These are phyloP conservation scores for Graptemys geographica DNA, from an alignment of 2,797 vertebrate genomes.

Conservation along the genomic window DNA sequence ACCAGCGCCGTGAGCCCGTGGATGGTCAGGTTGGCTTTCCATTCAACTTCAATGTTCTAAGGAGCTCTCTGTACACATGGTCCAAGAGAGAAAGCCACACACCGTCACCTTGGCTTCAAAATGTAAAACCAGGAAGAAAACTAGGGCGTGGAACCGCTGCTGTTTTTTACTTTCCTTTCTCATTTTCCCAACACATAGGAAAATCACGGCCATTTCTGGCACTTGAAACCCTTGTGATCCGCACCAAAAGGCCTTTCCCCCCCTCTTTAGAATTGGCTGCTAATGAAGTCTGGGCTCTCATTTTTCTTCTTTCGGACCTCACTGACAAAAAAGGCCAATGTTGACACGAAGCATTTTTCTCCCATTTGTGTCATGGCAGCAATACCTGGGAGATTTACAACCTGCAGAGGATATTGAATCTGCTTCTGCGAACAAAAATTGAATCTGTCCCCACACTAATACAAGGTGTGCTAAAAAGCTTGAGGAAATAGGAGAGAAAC, in stretches of 20 bases:
- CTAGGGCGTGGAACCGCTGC: background rate
- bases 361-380: background rate
- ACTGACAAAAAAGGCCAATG: conserved; percentile 13
- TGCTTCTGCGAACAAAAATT: conserved; percentile 26
- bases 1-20: background rate
- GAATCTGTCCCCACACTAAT: background rate
- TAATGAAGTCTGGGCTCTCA: background rate
- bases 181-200: background rate
- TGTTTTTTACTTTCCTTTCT: background rate
- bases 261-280: background rate
- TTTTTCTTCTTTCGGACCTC: conserved; percentile 16
- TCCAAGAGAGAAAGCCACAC: background rate
- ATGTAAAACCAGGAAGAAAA: background rate
- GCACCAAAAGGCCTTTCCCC: no score
- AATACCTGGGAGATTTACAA: conserved; percentile 1
- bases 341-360: background rate
- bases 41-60: background rate
- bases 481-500: background rate
- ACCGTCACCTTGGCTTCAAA: background rate
- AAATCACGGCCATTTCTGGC: background rate
- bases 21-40: background rate
- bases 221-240: background rate
- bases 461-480: background rate
- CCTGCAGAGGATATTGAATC: background rate
- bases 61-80: background rate